Base-by-base conservation (phyloP, 1,140 invertebrate species). In the Odontomachus brunneus region DNA sequence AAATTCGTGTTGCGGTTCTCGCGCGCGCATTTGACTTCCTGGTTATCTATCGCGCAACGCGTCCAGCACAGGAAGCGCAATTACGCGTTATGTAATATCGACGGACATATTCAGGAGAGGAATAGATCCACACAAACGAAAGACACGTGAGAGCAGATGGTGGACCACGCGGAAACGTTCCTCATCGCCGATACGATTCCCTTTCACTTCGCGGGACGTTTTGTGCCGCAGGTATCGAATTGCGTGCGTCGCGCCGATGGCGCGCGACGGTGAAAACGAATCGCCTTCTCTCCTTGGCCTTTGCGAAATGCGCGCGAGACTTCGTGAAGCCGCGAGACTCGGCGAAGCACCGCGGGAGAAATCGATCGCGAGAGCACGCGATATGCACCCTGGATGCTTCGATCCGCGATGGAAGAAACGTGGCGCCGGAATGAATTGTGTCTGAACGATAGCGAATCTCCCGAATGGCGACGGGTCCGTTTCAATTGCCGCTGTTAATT, bases 61-160 rank as follows among this genome's bases (percentile, higher is more conserved):
- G 84, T 82, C 75, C 24, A 69, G 59, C 53, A 78, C 72, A 51
- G 66, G 55, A 84, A 73, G 78, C 9, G 9, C 88, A 88, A 88
- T 87, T 88, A 69, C 48, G n/a, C 67, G 26, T 60, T 59, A 53
- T 38, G 48, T 62, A 48, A 84, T 29, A 2, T 9, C 69, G 69
- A 73, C 49, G 55, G 29, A 49, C 49, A 67, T 83, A 76, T 83
- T 66, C 38, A 83, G 53, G 24, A 24, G 29, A 29, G 69, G 49
- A 38, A 53, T 44, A 66, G 38, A 60, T 63, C 71, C 53, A 72
- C 75, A 22, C 17, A 33, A 14, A 33, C 17, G 19, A 62, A 48
- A 49, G 82, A 19, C 26, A 65, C 19, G 29, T 11, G 53, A 33
- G 51, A 24, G 51, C 74, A 63, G 65, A 83, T 63, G 71, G 72